Evolutionary conservation across 2,113 vertebrate genomes (phyloP).

Genomic region (Ariopsis seemanni): DNA sequence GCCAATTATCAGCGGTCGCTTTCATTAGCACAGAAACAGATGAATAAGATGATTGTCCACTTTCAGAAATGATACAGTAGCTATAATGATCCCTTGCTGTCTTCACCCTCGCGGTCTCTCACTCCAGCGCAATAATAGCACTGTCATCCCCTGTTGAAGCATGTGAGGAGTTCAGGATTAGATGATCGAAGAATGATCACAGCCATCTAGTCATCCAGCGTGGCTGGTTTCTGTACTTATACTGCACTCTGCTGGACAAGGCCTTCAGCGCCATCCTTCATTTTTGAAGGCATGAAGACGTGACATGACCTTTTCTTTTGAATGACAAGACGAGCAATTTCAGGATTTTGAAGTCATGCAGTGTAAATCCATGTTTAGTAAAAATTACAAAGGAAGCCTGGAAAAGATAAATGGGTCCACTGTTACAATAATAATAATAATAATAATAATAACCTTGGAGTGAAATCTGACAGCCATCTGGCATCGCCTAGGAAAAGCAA

Average conservation of each 20-base stretch:
- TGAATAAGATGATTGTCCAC: conserved; percentile 54
- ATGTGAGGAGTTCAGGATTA: conserved; percentile 21
- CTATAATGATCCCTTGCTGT: conserved; percentile 59
- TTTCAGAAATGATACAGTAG: conserved; percentile 64
- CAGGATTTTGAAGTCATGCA: background rate
- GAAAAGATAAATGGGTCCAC: background rate
- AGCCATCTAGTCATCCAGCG: background rate
- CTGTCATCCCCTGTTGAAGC: conserved; percentile 15
- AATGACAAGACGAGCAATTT: background rate
- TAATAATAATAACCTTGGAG: background rate
- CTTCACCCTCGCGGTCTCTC: conserved; percentile 34
- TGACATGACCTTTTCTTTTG: background rate
- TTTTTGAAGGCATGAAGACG: background rate
- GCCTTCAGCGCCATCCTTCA: background rate
- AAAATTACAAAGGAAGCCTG: conserved; percentile 1
- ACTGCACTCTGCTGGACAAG: conserved; percentile 48
- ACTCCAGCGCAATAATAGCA: background rate
- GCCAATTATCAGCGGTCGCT: conserved; percentile 63
- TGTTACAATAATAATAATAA: background rate
- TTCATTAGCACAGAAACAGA: conserved; percentile 63
- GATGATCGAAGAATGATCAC: conserved; percentile 9
- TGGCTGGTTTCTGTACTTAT: conserved; percentile 33
- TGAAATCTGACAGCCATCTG: background rate
- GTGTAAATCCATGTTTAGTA: background rate
- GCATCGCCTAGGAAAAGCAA: background rate